Evolutionary conservation across 2,113 vertebrate species (phyloP).

Genomic region (Cercopithecus mona): DNA sequence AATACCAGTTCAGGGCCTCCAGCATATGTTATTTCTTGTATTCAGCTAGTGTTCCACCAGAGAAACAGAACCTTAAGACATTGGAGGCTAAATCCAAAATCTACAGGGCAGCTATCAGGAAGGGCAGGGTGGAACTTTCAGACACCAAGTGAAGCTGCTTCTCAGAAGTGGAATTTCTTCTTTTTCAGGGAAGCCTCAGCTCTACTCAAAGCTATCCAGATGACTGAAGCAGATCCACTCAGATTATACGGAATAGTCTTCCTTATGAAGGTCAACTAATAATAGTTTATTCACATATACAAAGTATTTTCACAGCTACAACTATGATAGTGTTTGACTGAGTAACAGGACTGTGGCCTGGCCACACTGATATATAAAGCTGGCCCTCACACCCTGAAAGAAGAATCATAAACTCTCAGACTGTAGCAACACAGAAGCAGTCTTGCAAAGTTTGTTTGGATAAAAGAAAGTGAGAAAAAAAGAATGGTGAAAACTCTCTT

Average conservation of each 20-base stretch:
- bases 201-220: neutral
- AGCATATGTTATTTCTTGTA: neutral
- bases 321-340: neutral
- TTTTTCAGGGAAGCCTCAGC: neutral
- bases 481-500: neutral
- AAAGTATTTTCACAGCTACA: neutral
- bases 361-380: neutral
- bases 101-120: neutral
- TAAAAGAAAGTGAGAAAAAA: conserved; percentile 29
- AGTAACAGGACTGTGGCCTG: neutral
- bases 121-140: neutral
- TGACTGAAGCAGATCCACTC: neutral
- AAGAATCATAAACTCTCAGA: neutral
- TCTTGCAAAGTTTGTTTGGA: neutral
- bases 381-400: neutral
- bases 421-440: neutral
- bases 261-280: neutral
- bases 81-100: neutral
- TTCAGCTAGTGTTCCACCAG: neutral
- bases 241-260: neutral
- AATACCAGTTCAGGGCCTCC: neutral
- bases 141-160: neutral
- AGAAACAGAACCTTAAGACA: neutral
- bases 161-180: neutral
- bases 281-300: neutral